These are phyloP conservation scores for Branchinecta lindahli DNA, from an alignment of 1,140 invertebrate species.

Conservation along the genomic window DNA sequence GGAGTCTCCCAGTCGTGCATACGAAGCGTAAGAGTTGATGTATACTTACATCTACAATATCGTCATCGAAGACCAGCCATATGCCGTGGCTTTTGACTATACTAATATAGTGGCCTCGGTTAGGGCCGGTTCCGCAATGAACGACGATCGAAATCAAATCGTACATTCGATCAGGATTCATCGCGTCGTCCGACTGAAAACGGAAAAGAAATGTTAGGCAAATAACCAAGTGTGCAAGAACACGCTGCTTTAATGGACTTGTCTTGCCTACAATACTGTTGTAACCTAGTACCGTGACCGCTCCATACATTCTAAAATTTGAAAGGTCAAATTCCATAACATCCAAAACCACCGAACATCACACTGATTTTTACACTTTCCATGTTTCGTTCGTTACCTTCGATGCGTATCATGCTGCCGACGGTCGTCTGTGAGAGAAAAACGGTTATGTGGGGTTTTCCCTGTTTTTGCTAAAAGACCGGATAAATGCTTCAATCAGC, in stretches of 20 bases:
- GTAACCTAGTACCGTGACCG: too few species aligned
- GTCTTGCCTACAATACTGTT: too few species aligned
- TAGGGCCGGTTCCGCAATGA: slow-evolving; percentile 96
- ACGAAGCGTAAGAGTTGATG: too few species aligned
- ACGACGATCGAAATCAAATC: slow-evolving; percentile 97
- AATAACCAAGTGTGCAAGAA: slow-evolving; percentile 13
- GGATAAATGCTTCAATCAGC: too few species aligned
- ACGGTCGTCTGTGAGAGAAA: neutral
- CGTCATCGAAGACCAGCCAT: slow-evolving; percentile 99
- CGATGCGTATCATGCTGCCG: too few species aligned
- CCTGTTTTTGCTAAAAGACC: too few species aligned
- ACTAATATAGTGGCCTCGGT: slow-evolving; percentile 98
- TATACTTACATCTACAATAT: slow-evolving; percentile 93
- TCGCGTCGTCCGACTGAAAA: slow-evolving; percentile 84
- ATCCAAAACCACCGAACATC: slow-evolving; percentile 3
- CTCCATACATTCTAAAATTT: too few species aligned
- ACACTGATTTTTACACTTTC: neutral
- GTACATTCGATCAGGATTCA: slow-evolving; percentile 92
- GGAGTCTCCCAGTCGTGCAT: too few species aligned
- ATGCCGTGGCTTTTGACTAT: slow-evolving; percentile 98
- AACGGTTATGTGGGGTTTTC: too few species aligned
- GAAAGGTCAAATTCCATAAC: slow-evolving; percentile 6
- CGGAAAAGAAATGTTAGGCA: slow-evolving; percentile 22
- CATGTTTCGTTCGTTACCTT: too few species aligned
- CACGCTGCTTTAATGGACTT: too few species aligned